Base-by-base conservation (phyloP, 2,888 invertebrate species). In the Drosophila flavopinicola region DNA sequence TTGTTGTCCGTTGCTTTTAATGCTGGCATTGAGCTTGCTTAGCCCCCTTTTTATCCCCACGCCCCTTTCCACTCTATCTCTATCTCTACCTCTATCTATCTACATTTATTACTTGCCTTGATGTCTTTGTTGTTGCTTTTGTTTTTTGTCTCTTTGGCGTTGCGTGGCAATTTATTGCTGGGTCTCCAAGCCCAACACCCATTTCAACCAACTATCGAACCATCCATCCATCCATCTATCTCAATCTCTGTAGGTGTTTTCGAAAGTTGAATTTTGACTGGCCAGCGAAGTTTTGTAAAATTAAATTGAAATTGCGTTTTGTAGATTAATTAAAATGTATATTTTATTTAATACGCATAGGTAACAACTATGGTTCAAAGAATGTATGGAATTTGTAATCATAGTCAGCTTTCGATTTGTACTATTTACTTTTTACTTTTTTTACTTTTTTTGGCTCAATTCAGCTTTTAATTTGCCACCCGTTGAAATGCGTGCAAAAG, bases 1-100 rank as follows among this genome's bases (percentile, higher is more conserved):
- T 82, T 75, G 75, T 78, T 51, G 61, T 32, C 73, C 53, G 57
- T 82, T 58, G 83, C 75, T 71, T 75, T 78, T 77, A 78, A 78
- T 66, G 52, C 59, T 78, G 84, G 79, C 78, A 84, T 84, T 84
- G 84, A 69, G 80, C 53, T 25, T 29, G 32, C 20, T 37, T 39
- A 20, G 7, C 1, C 29, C 17, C 11, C 17, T 15, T 10, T n/a
- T 13, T 32, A 9, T 9, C 9, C 23, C 30, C 11, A 6, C 35
- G 7, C n/a, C 20, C 52, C 11, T 13, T 3, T 29, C 5, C 42
- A 4, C 25, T 6, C 6, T 35, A 39, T 39, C 23, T 7, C 42
- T 6, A n/a, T 13, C 37, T 66, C 15, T 24, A 49, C 38, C 35
- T 32, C 44, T 45, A n/a, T n/a, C n/a, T n/a, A n/a, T n/a, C n/a